Evolutionary conservation across 2,888 invertebrate genomes (phyloP).

Genomic region (Barypeithes pellucidus): DNA sequence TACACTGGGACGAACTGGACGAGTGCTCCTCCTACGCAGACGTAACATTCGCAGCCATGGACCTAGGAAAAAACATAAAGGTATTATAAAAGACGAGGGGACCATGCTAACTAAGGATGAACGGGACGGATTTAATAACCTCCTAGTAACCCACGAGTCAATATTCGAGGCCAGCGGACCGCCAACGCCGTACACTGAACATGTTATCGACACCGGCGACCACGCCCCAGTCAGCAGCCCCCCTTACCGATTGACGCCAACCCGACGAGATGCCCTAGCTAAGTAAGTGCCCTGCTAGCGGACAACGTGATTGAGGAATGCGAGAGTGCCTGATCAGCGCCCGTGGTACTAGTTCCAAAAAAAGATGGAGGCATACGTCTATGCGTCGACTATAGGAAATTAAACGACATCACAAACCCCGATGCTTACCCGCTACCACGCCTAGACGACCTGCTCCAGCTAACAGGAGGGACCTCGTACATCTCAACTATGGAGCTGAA

Average conservation of each 20-base stretch:
- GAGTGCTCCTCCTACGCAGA: too few relatives aligned
- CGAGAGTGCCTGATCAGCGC: constrained; percentile 65
- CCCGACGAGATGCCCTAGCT: constrained; percentile 50
- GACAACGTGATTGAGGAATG: constrained; percentile 63
- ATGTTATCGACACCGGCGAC: constrained; percentile 28
- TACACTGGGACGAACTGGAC: background rate
- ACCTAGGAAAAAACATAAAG: too few relatives aligned
- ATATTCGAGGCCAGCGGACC: too few relatives aligned
- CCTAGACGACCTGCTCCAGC: constrained; percentile 54
- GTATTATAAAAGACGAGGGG: too few relatives aligned
- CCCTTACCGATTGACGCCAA: constrained; percentile 62
- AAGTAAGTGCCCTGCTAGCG: constrained; percentile 55
- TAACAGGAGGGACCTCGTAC: constrained; percentile 41
- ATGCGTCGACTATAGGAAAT: constrained; percentile 53
- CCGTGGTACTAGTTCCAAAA: constrained; percentile 65
- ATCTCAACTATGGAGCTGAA: background rate
- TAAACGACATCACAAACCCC: constrained; percentile 55
- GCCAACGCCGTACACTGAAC: constrained; percentile 58
- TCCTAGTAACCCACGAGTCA: too few relatives aligned
- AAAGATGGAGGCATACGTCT: constrained; percentile 46
- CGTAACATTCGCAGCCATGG: too few relatives aligned
- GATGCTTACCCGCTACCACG: constrained; percentile 53
- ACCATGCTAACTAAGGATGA: too few relatives aligned
- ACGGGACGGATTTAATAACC: too few relatives aligned
- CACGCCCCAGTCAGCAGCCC: constrained; percentile 43